Evolutionary conservation across 2,797 vertebrate genomes (phyloP), one percentile per base, ranked within the genome.

Genomic region (Neosilurus mollespiculum): DNA sequence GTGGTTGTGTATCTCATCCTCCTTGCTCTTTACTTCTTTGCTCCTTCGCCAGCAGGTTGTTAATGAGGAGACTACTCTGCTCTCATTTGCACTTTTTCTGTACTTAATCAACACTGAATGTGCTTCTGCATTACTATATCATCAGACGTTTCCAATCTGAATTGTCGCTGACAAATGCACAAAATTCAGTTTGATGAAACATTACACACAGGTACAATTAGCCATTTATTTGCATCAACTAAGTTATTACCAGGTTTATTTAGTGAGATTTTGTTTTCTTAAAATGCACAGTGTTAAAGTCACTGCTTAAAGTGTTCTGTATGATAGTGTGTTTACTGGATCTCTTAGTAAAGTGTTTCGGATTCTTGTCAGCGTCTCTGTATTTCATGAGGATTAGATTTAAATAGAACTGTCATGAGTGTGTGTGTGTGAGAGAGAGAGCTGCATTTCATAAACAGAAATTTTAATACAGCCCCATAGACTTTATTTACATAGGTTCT

Each of bases 1-100:
- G 94, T 98, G 77, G 93, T 95, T 34, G 94, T 96, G 84, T 95
- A 96, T 91, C 91, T 96, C 61, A 96, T 97, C 88, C 92, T 96
- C 0, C 87, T 96, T 80, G 94, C 95, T 0, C 90, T 95, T 49
- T 96, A 95, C 85, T 96, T 92, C 91, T 96, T 95, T 5, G 95
- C 95, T 65, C 96, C 96, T 0, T 95, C 95, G 0, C 95, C 95
- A 79, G 89, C 87, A 0, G 94, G 94, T 59, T 96, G 96, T 92
- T 96, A 89, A 95, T 8, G 26, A 22, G 24, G 10, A 43, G 16
- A 37, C 67, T 51, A 5, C 1, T 49, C 24, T 56, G 15, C 24
- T 54, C 20, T 54, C 20, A 11, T 43, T 18, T 77, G 15, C 34
- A 49, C 11, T 20, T 59, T 51, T 37, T 34, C 43, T 26, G 54